Percentiles rank a stretch among this genome's conserved stretches.
phyloP scores from a whole-genome alignment of 2,888 invertebrate genomes.

The Trisateles emortualis region DNA sequence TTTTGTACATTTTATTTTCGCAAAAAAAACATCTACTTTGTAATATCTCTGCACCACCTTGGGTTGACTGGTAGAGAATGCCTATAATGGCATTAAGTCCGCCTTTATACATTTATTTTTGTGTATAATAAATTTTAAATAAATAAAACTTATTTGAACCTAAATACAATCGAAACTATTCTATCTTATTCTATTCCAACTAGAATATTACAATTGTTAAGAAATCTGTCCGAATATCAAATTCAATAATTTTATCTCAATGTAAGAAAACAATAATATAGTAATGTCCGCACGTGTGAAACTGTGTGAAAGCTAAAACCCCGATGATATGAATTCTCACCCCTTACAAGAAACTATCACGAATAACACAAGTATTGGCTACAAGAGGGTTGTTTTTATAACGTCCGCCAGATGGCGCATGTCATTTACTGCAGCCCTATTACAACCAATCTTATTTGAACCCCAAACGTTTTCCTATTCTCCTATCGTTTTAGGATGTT shows the following conservation, averaged over 20 bases:
- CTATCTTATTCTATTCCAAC: too few relatives aligned
- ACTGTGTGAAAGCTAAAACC: slow-evolving; percentile 16
- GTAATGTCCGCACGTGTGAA: neutral
- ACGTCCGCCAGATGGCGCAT: slow-evolving; percentile 80
- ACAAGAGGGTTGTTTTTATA: slow-evolving; percentile 82
- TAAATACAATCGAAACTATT: too few relatives aligned
- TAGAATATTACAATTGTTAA: neutral
- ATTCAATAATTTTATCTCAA: too few relatives aligned
- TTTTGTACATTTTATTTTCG: too few relatives aligned
- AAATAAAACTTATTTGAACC: too few relatives aligned
- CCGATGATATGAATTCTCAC: slow-evolving; percentile 50
- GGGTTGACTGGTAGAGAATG: too few relatives aligned
- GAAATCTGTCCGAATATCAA: too few relatives aligned
- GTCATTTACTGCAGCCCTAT: slow-evolving; percentile 79
- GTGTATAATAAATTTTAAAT: too few relatives aligned
- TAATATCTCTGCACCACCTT: too few relatives aligned
- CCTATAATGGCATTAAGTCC: too few relatives aligned
- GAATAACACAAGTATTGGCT: slow-evolving; percentile 71
- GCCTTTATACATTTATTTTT: too few relatives aligned
- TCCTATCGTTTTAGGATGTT: neutral
- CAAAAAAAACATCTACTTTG: too few relatives aligned
- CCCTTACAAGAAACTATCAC: slow-evolving; percentile 81
- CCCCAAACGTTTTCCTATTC: slow-evolving; percentile 34
- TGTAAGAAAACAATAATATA: slow-evolving; percentile 1
- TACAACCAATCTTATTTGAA: slow-evolving; percentile 50